A percentile compares a stretch with the other conserved stretches of the same genome.
Evolutionary conservation across 2,113 vertebrate genomes (phyloP).

Genomic region (Caretta caretta): DNA sequence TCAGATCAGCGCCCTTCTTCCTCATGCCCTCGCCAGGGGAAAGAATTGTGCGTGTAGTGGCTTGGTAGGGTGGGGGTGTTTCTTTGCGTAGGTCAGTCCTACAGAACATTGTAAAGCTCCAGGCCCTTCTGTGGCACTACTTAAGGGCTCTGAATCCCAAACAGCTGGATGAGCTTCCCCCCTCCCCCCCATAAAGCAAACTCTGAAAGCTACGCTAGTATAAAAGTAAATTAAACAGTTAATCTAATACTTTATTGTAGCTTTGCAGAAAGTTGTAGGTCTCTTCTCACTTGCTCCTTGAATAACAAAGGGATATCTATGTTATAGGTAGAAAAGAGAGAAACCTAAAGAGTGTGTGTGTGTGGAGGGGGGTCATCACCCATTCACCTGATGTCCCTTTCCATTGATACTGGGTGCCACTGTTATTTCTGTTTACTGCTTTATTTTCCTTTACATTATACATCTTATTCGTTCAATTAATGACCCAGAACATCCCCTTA

Average conservation of each 20-base stretch:
- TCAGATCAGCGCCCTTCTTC: too few relatives aligned
- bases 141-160: not conserved
- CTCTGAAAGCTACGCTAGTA: too few relatives aligned
- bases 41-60: too few relatives aligned
- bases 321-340: not conserved
- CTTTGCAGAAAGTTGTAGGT: not conserved
- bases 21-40: too few relatives aligned
- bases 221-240: not conserved
- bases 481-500: slow-evolving; percentile 95
- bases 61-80: too few relatives aligned
- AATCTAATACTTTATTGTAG: not conserved
- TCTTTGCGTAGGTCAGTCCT: not conserved
- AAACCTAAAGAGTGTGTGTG: not conserved
- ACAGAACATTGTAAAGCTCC: not conserved
- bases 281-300: not conserved
- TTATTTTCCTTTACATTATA: slow-evolving; percentile 85
- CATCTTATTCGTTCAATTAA: slow-evolving; percentile 96
- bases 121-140: not conserved
- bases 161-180: not conserved
- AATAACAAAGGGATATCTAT: not conserved
- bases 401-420: not conserved
- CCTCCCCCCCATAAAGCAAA: too few relatives aligned
- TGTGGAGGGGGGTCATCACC: fast-evolving
- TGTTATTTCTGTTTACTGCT: not conserved
- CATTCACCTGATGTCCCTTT: not conserved